Evolutionary conservation across 2,113 vertebrate species (phyloP).

Genomic region (Vulpes vulpes): DNA sequence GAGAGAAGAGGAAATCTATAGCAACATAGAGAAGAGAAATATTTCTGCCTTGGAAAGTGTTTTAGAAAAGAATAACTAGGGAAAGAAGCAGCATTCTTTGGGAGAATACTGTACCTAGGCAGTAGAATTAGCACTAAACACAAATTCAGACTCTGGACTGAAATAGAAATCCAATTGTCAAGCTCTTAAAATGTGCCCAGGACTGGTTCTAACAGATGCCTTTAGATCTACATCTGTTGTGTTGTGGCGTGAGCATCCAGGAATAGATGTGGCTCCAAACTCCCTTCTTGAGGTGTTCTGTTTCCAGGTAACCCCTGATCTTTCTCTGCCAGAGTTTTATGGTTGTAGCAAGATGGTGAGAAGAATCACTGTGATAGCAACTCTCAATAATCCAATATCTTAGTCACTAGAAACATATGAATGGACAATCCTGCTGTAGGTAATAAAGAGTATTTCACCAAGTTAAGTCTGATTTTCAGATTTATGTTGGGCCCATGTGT

Average conservation of each 20-base stretch:
- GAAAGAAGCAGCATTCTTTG: slow-evolving; percentile 40
- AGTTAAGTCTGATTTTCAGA: neutral
- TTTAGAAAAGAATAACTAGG: slow-evolving; percentile 67
- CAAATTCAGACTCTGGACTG: slow-evolving; percentile 64
- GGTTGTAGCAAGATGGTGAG: neutral
- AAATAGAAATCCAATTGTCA: slow-evolving; percentile 80
- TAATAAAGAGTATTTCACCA: neutral
- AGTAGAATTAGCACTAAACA: slow-evolving; percentile 63
- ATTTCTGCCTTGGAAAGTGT: slow-evolving; percentile 31
- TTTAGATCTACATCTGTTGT: slow-evolving; percentile 68
- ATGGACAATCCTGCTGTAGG: neutral
- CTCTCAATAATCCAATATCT: neutral
- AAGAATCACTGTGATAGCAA: neutral
- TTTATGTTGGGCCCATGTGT: neutral
- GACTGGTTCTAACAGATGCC: slow-evolving; percentile 66
- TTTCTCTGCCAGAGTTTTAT: neutral
- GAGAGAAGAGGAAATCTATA: neutral
- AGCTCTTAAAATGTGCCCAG: slow-evolving; percentile 63
- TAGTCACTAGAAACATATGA: neutral
- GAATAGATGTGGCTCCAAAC: slow-evolving; percentile 43
- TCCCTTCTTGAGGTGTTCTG: neutral
- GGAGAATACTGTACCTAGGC: slow-evolving; percentile 61
- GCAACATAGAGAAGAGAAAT: neutral
- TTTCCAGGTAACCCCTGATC: slow-evolving; percentile 23
- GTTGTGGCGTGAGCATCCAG: slow-evolving; percentile 50